phyloP scores from a whole-genome alignment of 2,113 vertebrate species.

The Suricata suricatta region DNA sequence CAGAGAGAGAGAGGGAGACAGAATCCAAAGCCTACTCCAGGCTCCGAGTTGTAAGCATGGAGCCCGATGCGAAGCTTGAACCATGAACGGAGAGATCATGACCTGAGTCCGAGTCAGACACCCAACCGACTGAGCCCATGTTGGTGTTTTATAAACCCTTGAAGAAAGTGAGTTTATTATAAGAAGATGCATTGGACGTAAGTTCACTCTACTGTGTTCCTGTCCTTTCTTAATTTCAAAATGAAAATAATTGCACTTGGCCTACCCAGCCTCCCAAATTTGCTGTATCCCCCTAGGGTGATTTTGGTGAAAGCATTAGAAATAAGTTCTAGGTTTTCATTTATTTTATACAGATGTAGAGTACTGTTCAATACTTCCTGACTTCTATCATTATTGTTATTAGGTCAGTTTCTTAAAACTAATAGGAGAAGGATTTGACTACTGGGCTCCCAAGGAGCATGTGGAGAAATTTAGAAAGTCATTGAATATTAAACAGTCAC shows the following conservation, averaged over 20 bases:
- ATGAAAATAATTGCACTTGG: neutral
- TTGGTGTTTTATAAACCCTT: slow-evolving; percentile 11
- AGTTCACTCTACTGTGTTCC: neutral
- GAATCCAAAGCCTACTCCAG: too few species aligned
- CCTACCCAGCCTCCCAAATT: neutral
- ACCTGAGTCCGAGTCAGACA: too few species aligned
- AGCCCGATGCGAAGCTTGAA: too few species aligned
- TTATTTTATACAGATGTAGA: neutral
- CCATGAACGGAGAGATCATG: too few species aligned
- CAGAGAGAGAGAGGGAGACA: too few species aligned
- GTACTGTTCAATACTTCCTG: neutral
- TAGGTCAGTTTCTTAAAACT: neutral
- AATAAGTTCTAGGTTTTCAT: neutral
- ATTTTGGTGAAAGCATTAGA: neutral
- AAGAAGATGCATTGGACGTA: neutral
- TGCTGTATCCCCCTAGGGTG: neutral
- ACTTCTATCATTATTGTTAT: neutral
- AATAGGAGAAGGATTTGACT: neutral
- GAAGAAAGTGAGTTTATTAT: slow-evolving; percentile 14
- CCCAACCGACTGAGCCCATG: too few species aligned
- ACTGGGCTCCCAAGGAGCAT: neutral
- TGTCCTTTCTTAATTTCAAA: neutral
- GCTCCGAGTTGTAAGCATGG: too few species aligned
- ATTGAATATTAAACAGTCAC: neutral
- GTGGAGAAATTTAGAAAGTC: neutral